Conservation (phyloP, 2,113 vertebrate genomes). For the Rallus limicola region DNA sequence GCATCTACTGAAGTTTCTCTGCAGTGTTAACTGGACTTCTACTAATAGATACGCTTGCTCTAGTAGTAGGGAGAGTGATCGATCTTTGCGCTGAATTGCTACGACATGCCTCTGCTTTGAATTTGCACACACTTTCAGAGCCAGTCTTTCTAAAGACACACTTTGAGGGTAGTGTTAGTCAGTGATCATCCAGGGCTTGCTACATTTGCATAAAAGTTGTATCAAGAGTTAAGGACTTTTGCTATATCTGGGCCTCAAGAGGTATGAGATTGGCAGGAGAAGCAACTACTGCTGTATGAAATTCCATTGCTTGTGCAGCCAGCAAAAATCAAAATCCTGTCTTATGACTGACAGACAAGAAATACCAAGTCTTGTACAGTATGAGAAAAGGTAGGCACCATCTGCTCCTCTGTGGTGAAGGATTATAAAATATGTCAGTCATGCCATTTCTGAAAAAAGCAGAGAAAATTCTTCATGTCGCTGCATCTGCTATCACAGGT, state of each 20-base stretch:
- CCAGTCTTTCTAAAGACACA: no score
- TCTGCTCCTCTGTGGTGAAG: conserved; percentile 30
- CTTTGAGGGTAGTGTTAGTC: neutral
- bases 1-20: neutral
- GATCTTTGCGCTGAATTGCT: neutral
- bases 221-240: neutral
- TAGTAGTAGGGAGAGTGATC: neutral
- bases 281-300: neutral
- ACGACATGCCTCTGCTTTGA: neutral
- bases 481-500: conserved; percentile 7
- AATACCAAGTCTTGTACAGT: conserved; percentile 48
- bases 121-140: neutral
- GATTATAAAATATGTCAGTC: conserved; percentile 58
- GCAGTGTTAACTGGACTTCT: neutral
- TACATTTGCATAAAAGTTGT: neutral
- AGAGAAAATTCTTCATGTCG: neutral
- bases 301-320: neutral
- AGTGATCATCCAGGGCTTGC: neutral
- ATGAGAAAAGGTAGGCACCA: conserved; percentile 35
- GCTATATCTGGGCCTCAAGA: neutral
- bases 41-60: neutral
- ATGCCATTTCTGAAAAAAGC: neutral
- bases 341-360: conserved; percentile 52
- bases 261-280: neutral
- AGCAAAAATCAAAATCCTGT: neutral